Evolutionary conservation across 2,113 vertebrate genomes (phyloP), one percentile per base, ranked within the genome.

Genomic region (Stercorarius parasiticus): DNA sequence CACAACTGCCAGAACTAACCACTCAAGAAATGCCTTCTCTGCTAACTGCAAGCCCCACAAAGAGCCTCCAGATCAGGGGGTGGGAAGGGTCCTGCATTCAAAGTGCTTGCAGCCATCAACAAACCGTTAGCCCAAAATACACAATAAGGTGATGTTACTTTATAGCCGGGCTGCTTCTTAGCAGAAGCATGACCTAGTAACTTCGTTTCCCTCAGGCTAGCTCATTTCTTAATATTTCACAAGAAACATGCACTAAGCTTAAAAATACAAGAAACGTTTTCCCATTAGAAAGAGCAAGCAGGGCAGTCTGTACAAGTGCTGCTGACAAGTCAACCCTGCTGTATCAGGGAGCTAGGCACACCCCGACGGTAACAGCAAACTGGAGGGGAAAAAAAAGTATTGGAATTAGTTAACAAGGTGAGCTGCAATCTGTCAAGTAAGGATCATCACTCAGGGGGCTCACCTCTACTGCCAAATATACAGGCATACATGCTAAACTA

Each of bases 61-160:
- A 61, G 30, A 65, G 30, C 29, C 66, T 65, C 1, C 0, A 82
- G 27, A 79, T 0, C 13, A 3, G 14, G 17, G 27, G 34, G 4
- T 19, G 43, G 45, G 5, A 49, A 12, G 19, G 7, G 14, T 34
- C 5, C 19, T 13, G 9, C 8, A 56, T 32, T 66, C 26, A 15
- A 83, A 72, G 64, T 10, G 9, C 29, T 34, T 36, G 19, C 22
- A 82, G n/a, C 10, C 58, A 66, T 19, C 72, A 73, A 71, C 56
- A 88, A 80, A 65, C 16, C 29, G 56, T 50, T n/a, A 61, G 29
- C 30, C 55, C 11, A 76, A 79, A 87, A 45, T 0, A 90, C 15
- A 64, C 38, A 83, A 22, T n/a, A 83, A 86, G 8, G 2, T 25
- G 8, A 70, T 15, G 27, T 53, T 67, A 77, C 32, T 69, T 58